Conservation (phyloP, 2,113 vertebrate species). For the Sylvilagus bachmani region DNA sequence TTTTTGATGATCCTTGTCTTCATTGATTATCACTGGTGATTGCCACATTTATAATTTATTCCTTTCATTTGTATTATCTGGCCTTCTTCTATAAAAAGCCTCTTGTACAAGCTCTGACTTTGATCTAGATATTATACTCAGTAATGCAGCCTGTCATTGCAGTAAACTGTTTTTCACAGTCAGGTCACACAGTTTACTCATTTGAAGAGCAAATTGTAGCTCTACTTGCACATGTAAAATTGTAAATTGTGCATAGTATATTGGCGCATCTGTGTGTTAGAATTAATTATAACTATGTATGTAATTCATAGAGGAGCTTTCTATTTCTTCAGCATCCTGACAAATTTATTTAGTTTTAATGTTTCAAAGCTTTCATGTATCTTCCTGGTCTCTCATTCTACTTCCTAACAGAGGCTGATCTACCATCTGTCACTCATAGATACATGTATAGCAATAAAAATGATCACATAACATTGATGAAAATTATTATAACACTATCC, state of each 20-base stretch:
- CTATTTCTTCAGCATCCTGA: background rate
- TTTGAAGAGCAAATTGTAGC: background rate
- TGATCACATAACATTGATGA: background rate
- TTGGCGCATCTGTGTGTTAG: background rate
- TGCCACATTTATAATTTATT: background rate
- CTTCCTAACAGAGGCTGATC: background rate
- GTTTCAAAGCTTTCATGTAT: background rate
- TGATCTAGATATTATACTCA: background rate
- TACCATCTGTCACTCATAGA: background rate
- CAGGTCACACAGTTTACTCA: background rate
- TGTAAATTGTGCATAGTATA: background rate
- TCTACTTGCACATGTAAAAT: background rate
- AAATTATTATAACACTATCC: background rate
- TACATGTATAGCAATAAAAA: background rate
- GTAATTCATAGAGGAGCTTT: background rate
- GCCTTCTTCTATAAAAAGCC: background rate
- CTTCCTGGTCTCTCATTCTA: background rate
- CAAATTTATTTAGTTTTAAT: background rate
- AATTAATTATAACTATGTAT: constrained; percentile 4
- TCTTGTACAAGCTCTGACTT: background rate
- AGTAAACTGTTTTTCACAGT: constrained; percentile 32
- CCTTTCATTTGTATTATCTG: background rate
- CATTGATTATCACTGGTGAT: background rate
- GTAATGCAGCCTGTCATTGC: background rate
- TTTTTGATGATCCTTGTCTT: background rate